Conservation (phyloP, 1,140 invertebrate genomes). For the Ridgeia piscesae region DNA sequence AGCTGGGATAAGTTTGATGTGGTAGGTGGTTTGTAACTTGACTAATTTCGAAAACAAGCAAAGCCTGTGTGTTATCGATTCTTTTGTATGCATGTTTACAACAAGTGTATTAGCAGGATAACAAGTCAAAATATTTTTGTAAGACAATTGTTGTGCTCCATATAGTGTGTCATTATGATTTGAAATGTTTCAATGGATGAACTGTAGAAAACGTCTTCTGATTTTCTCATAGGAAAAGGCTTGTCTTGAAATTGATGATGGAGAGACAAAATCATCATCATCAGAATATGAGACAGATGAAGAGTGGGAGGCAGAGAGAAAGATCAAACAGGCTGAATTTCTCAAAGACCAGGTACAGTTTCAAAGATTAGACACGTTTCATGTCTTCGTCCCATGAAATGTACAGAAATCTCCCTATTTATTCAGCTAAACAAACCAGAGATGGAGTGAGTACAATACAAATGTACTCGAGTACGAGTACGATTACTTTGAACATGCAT, state of each 20-base stretch:
- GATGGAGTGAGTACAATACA: too few species aligned
- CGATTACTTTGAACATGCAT: too few species aligned
- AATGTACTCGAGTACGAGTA: too few species aligned
- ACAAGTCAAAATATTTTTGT: not conserved
- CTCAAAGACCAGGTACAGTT: constrained; percentile 55
- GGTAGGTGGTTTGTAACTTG: constrained; percentile 57
- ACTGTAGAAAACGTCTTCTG: constrained; percentile 21
- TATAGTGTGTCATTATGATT: not conserved
- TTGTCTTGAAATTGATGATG: constrained; percentile 67
- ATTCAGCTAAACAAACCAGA: too few species aligned
- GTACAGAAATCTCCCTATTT: too few species aligned
- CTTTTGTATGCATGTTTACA: not conserved
- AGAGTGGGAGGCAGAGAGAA: constrained; percentile 52
- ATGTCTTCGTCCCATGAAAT: too few species aligned
- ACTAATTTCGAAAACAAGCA: constrained; percentile 12
- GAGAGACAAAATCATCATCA: constrained; percentile 40
- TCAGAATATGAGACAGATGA: constrained; percentile 60
- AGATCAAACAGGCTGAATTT: constrained; percentile 54
- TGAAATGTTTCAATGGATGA: not conserved
- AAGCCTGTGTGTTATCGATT: constrained; percentile 16
- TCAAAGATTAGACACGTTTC: not conserved
- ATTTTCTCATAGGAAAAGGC: constrained; percentile 66
- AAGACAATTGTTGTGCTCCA: not conserved
- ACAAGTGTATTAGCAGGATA: not conserved
- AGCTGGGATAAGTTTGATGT: constrained; percentile 82